These are phyloP conservation scores for Lophochroa leadbeateri DNA, from an alignment of 2,113 vertebrate species.

Conservation along the genomic window DNA sequence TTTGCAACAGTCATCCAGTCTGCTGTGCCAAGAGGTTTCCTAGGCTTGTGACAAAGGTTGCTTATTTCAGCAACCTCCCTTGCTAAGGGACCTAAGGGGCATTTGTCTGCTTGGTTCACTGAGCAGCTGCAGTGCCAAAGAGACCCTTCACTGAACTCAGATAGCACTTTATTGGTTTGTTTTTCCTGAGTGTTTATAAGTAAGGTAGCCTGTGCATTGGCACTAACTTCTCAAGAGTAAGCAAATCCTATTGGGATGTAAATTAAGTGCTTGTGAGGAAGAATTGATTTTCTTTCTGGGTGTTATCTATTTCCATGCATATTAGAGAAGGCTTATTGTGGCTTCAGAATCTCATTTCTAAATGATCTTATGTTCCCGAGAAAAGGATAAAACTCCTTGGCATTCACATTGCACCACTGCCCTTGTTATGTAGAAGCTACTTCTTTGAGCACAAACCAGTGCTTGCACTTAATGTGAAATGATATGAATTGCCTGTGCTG, in stretches of 20 bases:
- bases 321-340: not conserved
- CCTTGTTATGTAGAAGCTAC: not conserved
- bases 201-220: not conserved
- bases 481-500: not conserved
- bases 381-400: not conserved
- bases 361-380: not conserved
- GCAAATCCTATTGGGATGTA: not conserved
- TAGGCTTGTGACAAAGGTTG: not conserved
- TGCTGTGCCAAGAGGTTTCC: not conserved
- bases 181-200: not conserved
- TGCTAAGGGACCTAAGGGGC: not conserved
- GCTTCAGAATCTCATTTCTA: not conserved
- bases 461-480: not conserved
- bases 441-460: not conserved
- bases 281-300: not conserved
- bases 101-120: not conserved
- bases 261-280: not conserved
- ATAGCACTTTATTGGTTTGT: not conserved
- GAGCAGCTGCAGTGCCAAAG: not conserved
- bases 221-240: not conserved
- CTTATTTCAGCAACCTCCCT: not conserved
- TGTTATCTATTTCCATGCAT: not conserved
- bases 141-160: not conserved
- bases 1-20: rapidly evolving
- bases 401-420: not conserved